phyloP scores from a whole-genome alignment of 2,797 vertebrate species.

The Nyctibius grandis region DNA sequence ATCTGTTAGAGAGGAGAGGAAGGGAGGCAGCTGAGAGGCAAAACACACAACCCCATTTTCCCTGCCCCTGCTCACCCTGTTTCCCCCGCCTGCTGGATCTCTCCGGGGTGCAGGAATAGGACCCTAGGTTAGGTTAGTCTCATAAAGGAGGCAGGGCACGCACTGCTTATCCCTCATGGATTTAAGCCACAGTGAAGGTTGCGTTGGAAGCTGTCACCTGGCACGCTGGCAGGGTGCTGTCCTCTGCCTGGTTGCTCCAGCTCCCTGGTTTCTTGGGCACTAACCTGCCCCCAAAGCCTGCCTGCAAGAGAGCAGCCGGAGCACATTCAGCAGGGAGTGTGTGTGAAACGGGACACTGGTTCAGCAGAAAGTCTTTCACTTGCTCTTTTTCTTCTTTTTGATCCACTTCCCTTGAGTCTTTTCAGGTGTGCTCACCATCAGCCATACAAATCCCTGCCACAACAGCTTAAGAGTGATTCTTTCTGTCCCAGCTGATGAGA shows the following conservation, averaged over 20 bases:
- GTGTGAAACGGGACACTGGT: not conserved
- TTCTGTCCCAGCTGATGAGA: not conserved
- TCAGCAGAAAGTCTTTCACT: not conserved
- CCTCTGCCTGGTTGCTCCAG: not conserved
- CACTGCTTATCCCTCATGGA: not conserved
- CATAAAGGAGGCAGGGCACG: not conserved
- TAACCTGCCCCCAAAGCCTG: not conserved
- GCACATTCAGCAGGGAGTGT: fast-evolving
- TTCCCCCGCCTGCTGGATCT: not conserved
- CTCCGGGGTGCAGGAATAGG: not conserved
- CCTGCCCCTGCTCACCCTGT: not conserved
- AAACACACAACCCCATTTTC: not conserved
- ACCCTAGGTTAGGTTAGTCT: not conserved
- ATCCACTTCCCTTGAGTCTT: not conserved
- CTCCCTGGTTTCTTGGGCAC: not conserved
- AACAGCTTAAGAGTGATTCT: not conserved
- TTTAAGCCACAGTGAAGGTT: not conserved
- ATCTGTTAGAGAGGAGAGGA: not conserved
- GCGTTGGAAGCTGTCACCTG: not conserved
- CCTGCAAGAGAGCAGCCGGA: not conserved
- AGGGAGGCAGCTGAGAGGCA: not conserved
- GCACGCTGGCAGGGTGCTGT: not conserved
- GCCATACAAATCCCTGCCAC: not conserved
- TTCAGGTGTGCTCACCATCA: not conserved
- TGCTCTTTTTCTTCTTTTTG: not conserved